Conservation (phyloP, 2,888 invertebrate species). For the Metallyticus violacea region DNA sequence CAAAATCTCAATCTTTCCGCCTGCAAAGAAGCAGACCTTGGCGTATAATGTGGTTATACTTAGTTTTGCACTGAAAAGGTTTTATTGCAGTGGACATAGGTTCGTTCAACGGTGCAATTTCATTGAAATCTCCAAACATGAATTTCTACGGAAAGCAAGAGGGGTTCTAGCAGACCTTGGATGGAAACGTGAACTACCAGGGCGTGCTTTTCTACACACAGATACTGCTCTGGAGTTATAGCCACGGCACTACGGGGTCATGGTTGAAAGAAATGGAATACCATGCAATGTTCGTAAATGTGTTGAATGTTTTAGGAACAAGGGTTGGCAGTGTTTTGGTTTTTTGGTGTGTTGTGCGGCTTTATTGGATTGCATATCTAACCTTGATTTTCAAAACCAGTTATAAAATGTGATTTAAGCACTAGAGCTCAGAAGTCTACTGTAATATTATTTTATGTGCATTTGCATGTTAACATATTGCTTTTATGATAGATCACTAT, state of each 20-base stretch:
- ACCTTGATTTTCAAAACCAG: neutral
- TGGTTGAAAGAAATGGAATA: neutral
- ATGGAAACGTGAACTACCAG: neutral
- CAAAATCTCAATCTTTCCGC: too few relatives aligned
- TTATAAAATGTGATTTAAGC: neutral
- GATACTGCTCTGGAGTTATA: neutral
- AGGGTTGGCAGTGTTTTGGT: neutral
- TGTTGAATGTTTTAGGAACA: neutral
- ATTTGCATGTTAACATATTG: too few relatives aligned
- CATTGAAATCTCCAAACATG: neutral
- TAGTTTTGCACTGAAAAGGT: too few relatives aligned
- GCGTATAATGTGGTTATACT: too few relatives aligned
- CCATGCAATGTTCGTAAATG: neutral
- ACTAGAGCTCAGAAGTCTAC: neutral
- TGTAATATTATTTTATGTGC: neutral
- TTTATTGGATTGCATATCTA: neutral
- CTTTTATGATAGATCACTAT: too few relatives aligned
- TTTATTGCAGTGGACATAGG: too few relatives aligned
- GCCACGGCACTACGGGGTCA: neutral
- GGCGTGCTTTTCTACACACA: neutral
- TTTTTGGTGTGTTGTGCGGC: neutral
- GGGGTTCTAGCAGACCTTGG: neutral
- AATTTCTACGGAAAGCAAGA: neutral
- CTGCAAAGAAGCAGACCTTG: too few relatives aligned
- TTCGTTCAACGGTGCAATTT: too few relatives aligned